Base-by-base conservation (phyloP, 1,140 invertebrate species). In the Coenobita brevimanus region DNA sequence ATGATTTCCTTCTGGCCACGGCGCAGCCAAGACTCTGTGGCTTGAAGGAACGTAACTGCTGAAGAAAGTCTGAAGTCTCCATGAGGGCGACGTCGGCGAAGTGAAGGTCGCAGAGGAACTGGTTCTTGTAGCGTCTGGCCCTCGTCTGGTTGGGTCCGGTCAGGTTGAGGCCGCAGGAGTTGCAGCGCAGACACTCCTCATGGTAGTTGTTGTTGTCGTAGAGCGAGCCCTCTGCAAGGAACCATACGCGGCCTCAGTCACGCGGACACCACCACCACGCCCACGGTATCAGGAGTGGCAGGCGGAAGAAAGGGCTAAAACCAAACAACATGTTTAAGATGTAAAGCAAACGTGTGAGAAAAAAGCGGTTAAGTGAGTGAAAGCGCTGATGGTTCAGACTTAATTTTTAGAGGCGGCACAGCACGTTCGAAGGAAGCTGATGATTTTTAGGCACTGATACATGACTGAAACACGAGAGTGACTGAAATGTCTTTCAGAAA, bases 31-130 rank as follows among this genome's bases (percentile, higher is more conserved):
- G 94, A 91, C 96, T 97, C 94, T 98, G 97, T 89, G 97, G 96
- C 94, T 98, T 98, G 94, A 98, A 98, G 94, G 96, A 96, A 91
- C 97, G 95, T 92, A 98, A 95, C 94, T 98, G 97, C 93, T 98
- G 97, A 96, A 98, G 97, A 93, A 98, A 98, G 94, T 98, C 97
- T 84, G 96, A 97, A 94, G 96, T 97, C 95, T 98, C 97, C 96
- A 98, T 97, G 91, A 98, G 96, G 92, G 97, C 96, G 89, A 98
- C 97, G 95, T 98, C 97, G 91, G 96, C 96, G 92, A 97, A 97
- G 93, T 97, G 97, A 91, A 97, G 94, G 93, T 97, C 96, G 94
- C 97, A 97, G 92, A 97, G 95, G 92, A 97, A 97, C 92, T 97
- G 96, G 93, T 97, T 97, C 92, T 95, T 95, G 94, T 95, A 96